phyloP scores from a whole-genome alignment of 1,140 invertebrate genomes.

The Drosophila prosaltans region DNA sequence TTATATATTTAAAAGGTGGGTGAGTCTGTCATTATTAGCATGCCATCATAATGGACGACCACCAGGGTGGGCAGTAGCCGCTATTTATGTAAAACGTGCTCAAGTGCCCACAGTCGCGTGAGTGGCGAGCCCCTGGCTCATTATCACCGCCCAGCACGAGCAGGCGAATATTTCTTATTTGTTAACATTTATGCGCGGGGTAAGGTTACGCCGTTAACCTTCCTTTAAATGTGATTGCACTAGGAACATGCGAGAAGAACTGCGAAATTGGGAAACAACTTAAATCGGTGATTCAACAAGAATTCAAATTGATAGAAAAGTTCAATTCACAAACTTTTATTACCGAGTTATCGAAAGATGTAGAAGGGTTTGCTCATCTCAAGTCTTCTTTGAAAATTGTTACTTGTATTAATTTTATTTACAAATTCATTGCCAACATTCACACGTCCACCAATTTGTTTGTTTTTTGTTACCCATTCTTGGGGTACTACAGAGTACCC shows the following conservation, averaged over 20 bases:
- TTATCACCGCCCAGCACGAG: constrained; percentile 29
- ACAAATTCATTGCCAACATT: no score
- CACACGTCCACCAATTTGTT: neutral
- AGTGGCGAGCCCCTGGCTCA: constrained; percentile 35
- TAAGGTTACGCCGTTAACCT: neutral
- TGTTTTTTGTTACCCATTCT: neutral
- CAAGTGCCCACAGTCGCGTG: constrained; percentile 73
- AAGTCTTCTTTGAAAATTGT: no score
- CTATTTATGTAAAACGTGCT: constrained; percentile 78
- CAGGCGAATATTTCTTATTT: constrained; percentile 14
- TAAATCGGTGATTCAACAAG: no score
- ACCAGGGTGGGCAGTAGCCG: constrained; percentile 39
- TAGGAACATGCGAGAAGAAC: neutral
- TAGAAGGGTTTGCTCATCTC: no score
- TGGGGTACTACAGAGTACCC: neutral
- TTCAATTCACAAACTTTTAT: no score
- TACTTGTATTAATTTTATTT: no score
- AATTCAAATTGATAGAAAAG: no score
- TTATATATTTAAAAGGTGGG: constrained; percentile 53
- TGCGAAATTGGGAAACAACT: no score
- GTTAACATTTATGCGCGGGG: neutral
- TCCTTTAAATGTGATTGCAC: neutral
- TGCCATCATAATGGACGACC: constrained; percentile 50
- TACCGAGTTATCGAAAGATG: no score
- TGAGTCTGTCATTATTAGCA: constrained; percentile 68